Base-by-base conservation (phyloP, 2,888 invertebrate species). In the Drosophila peninsularis region DNA sequence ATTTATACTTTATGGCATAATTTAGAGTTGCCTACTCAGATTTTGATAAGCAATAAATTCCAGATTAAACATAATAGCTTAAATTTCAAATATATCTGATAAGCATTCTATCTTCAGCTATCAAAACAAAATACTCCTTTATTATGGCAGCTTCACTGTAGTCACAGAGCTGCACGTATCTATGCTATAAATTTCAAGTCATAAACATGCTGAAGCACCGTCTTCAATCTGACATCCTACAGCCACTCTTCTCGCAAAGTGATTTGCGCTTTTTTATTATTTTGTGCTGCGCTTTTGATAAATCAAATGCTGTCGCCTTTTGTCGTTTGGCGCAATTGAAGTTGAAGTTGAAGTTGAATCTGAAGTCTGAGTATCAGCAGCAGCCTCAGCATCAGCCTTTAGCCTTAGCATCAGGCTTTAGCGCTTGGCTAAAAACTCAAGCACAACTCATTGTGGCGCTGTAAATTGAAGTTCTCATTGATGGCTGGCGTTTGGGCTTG, bases 391-490 rank as follows among this genome's bases (percentile, higher is more conserved):
- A 6, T 30, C 27, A 30, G 27, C 27, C 27, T 57, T 64, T 64
- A 49, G 62, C 61, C 57, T 50, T 19, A 50, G 50, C 50, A 49
- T 14, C 49, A 24, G 21, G 32, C 63, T 50, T 75, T 60, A 66
- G 39, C 75, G 58, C n/a, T 63, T 75, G 72, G 75, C 72, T 65
- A 68, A 72, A 47, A 64, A 52, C 76, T 83, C 75, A 72, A 83
- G 83, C 65, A 70, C 72, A 83, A 62, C 83, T 80, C 81, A 78
- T 83, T 81, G 84, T 81, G 62, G 70, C 62, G 74, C 77, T 63
- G 67, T 41, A 81, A 86, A 86, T 86, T 86, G 87, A 83, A 86
- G 84, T 68, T 83, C 75, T 77, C 77, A 71, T 79, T 74, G 74
- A 57, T 21, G 42, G 21, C 5, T 4, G 21, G 24, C 5, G 69